Evolutionary conservation across 1,140 invertebrate genomes (phyloP).

Genomic region (Anadara kagoshimensis): DNA sequence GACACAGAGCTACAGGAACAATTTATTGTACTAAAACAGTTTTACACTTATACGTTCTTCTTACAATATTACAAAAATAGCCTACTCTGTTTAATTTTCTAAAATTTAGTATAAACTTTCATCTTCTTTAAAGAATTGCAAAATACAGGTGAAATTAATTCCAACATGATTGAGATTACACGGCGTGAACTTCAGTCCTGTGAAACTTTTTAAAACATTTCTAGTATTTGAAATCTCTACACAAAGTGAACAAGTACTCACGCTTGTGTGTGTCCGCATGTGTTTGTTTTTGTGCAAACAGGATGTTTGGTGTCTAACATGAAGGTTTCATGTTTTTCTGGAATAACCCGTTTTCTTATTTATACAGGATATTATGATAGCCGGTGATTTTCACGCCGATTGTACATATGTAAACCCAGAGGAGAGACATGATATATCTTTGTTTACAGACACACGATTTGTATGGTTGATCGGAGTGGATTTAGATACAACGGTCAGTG

Average conservation of each 20-base stretch:
- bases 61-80: too few species aligned
- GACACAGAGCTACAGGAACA: too few species aligned
- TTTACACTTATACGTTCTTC: too few species aligned
- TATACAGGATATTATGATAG: conserved; percentile 68
- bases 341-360: background rate
- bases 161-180: too few species aligned
- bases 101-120: too few species aligned
- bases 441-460: conserved; percentile 62
- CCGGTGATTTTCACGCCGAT: conserved; percentile 73
- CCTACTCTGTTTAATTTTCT: too few species aligned
- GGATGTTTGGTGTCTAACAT: background rate
- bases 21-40: too few species aligned
- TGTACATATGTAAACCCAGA: conserved; percentile 64
- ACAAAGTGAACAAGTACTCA: background rate
- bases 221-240: background rate
- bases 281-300: background rate
- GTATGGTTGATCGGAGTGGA: conserved; percentile 69
- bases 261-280: background rate
- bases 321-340: background rate
- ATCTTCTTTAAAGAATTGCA: too few species aligned
- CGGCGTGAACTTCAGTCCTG: too few species aligned
- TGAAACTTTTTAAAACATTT: too few species aligned
- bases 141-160: too few species aligned
- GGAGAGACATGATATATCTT: conserved; percentile 60
- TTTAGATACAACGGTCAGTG: conserved; percentile 69